Conservation (phyloP, 2,888 invertebrate genomes). For the Tipula confusa region DNA sequence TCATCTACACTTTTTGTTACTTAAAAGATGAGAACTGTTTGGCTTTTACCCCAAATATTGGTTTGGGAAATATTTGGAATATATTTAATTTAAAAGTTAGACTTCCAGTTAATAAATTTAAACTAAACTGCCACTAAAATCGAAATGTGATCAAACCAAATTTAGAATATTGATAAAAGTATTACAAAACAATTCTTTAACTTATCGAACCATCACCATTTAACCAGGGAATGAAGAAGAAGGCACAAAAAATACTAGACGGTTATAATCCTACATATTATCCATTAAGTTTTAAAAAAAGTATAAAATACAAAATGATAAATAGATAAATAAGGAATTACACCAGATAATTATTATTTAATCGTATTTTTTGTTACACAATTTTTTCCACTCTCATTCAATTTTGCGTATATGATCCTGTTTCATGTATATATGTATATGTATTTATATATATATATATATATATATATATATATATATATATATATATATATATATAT, state of each 20-base stretch:
- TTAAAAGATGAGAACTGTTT: no score
- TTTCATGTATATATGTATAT: not conserved
- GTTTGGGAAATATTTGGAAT: no score
- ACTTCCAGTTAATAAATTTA: no score
- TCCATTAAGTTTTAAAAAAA: not conserved
- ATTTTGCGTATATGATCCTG: slow-evolving; percentile 30
- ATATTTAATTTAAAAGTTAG: no score
- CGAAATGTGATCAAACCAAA: no score
- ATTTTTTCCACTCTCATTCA: slow-evolving; percentile 28
- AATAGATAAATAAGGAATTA: slow-evolving; percentile 27
- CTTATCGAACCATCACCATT: not conserved
- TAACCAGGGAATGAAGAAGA: not conserved
- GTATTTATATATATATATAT: no score
- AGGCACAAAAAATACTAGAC: not conserved
- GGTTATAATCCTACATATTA: not conserved
- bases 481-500: no score
- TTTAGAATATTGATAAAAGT: no score
- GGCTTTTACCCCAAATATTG: no score
- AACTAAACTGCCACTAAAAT: no score
- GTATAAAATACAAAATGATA: not conserved
- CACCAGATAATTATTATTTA: slow-evolving; percentile 27
- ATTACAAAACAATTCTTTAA: not conserved
- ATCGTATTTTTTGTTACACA: not conserved
- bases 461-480: no score
- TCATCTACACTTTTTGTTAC: no score